Evolutionary conservation across 2,888 invertebrate species (phyloP).

Genomic region (Ligdia adustata): DNA sequence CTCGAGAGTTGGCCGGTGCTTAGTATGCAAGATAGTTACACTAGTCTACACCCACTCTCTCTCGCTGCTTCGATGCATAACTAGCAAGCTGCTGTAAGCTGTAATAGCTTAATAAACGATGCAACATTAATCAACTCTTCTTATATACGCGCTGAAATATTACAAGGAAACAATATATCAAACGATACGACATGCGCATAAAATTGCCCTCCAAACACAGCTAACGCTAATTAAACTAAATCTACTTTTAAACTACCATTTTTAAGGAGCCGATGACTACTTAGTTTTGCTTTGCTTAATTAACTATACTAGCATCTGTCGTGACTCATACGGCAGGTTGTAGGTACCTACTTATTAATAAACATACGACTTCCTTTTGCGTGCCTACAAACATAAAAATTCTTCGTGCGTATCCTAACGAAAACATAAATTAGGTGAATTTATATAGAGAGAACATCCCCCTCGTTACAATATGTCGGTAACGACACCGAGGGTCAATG

Average conservation of each 20-base stretch:
- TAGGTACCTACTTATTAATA: slow-evolving; percentile 66
- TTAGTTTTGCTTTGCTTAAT: slow-evolving; percentile 60
- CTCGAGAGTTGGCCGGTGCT: slow-evolving; percentile 25
- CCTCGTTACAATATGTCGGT: slow-evolving; percentile 80
- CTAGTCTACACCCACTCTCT: slow-evolving; percentile 9
- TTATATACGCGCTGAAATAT: slow-evolving; percentile 34
- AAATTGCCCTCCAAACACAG: slow-evolving; percentile 21
- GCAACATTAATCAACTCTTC: slow-evolving; percentile 36
- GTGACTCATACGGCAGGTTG: slow-evolving; percentile 64
- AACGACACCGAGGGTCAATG: slow-evolving; percentile 76
- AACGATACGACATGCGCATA: slow-evolving; percentile 23
- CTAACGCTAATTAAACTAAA: slow-evolving; percentile 44
- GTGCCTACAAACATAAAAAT: slow-evolving; percentile 78
- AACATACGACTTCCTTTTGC: slow-evolving; percentile 79
- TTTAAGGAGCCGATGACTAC: slow-evolving; percentile 54
- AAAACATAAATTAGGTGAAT: slow-evolving; percentile 82
- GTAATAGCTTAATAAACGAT: slow-evolving; percentile 31
- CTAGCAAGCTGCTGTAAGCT: slow-evolving; percentile 30
- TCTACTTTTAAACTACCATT: slow-evolving; percentile 38
- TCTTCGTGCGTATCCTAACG: slow-evolving; percentile 79
- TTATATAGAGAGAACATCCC: slow-evolving; percentile 80
- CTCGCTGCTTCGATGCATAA: slow-evolving; percentile 25
- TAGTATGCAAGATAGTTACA: slow-evolving; percentile 26
- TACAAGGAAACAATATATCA: slow-evolving; percentile 20
- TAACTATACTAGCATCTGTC: slow-evolving; percentile 57